A percentile compares a stretch with the other conserved stretches of the same genome.
phyloP scores from a whole-genome alignment of 2,888 invertebrate genomes.

The Xanthia togata region DNA sequence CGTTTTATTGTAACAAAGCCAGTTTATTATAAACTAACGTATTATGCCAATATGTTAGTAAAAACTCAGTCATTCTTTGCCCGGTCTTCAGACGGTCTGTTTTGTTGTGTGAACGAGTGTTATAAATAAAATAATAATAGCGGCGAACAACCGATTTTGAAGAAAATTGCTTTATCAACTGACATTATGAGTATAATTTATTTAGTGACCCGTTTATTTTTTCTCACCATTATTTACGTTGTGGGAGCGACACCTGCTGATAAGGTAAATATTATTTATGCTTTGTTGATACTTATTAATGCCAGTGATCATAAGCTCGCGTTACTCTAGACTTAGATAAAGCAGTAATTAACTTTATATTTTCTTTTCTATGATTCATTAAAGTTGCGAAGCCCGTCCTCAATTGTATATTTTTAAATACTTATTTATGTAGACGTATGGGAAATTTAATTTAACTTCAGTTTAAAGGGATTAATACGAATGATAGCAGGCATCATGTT shows the following conservation, averaged over 20 bases:
- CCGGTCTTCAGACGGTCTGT: conserved; percentile 76
- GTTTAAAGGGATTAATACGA: neutral
- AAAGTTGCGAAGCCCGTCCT: neutral
- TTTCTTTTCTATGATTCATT: neutral
- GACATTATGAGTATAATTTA: conserved; percentile 84
- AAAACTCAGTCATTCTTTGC: conserved; percentile 73
- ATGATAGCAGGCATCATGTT: neutral
- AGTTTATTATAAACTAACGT: conserved; percentile 70
- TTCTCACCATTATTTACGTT: conserved; percentile 80
- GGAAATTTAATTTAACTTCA: neutral
- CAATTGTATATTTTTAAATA: neutral
- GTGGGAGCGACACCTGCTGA: conserved; percentile 80
- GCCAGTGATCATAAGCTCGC: conserved; percentile 1
- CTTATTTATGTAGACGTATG: neutral
- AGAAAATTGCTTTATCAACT: conserved; percentile 59
- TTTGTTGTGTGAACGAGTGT: conserved; percentile 81
- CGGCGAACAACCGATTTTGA: conserved; percentile 61
- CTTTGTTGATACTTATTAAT: conserved; percentile 26
- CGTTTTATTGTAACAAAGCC: conserved; percentile 74
- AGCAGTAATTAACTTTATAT: neutral
- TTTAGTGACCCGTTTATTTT: conserved; percentile 81
- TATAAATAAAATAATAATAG: conserved; percentile 74
- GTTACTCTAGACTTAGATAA: conserved; percentile 5
- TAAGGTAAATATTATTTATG: conserved; percentile 79
- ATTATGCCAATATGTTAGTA: conserved; percentile 84